These are phyloP conservation scores for Acanthopagrus latus DNA, from an alignment of 2,797 vertebrate genomes.

Conservation along the genomic window DNA sequence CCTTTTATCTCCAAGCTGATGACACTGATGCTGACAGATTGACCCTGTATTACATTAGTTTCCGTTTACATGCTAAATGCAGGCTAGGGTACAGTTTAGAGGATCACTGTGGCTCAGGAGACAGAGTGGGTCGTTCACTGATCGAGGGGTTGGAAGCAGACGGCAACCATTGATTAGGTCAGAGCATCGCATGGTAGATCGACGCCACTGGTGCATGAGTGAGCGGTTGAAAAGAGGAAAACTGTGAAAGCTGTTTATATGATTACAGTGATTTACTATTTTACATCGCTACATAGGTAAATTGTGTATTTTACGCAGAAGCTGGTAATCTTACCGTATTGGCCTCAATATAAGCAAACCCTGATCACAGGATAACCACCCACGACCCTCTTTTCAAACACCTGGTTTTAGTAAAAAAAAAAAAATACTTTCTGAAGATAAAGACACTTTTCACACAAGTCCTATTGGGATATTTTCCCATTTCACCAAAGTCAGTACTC, in stretches of 20 bases:
- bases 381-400: neutral
- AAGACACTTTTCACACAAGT: neutral
- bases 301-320: neutral
- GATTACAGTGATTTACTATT: neutral
- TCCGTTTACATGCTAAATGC: neutral
- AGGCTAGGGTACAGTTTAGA: neutral
- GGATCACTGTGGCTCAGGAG: neutral
- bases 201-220: neutral
- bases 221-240: too few relatives aligned
- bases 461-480: neutral
- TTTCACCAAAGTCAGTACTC: neutral
- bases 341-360: neutral
- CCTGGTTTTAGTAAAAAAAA: neutral
- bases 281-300: neutral
- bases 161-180: neutral
- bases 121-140: neutral
- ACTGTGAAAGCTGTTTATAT: neutral
- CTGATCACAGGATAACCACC: neutral
- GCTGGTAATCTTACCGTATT: neutral
- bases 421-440: neutral
- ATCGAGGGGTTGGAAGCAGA: neutral
- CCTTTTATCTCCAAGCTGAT: conserved; percentile 27
- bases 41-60: conserved; percentile 4
- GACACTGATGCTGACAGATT: conserved; percentile 39
- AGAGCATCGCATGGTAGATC: neutral